A percentile compares a stretch with the other conserved stretches of the same genome.
Conservation (phyloP, 2,888 invertebrate species). For the Lepidonotus clava region DNA sequence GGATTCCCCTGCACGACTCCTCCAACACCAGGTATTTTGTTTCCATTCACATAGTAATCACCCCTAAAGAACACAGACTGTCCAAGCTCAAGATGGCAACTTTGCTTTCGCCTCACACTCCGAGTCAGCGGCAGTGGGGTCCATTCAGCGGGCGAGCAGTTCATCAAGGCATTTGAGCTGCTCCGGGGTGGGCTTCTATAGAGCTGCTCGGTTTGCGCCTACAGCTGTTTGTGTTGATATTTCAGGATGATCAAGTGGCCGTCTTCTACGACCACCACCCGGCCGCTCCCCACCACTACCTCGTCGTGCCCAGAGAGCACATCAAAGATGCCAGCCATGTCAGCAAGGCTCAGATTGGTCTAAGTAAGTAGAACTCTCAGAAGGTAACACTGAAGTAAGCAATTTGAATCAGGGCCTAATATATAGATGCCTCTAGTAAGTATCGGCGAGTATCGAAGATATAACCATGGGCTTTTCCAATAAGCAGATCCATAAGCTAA, state of each 20-base stretch:
- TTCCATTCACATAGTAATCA: too few relatives aligned
- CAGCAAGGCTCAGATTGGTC: conserved; percentile 82
- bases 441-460: too few relatives aligned
- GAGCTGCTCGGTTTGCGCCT: neutral
- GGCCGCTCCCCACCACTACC: conserved; percentile 89
- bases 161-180: conserved; percentile 13
- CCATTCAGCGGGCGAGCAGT: neutral
- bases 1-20: too few relatives aligned
- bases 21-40: too few relatives aligned
- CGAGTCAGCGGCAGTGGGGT: neutral
- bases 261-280: conserved; percentile 93
- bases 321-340: conserved; percentile 87
- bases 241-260: conserved; percentile 84
- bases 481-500: too few relatives aligned
- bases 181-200: neutral
- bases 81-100: too few relatives aligned
- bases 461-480: too few relatives aligned
- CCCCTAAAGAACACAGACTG: too few relatives aligned
- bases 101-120: conserved; percentile 6
- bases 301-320: conserved; percentile 85
- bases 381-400: too few relatives aligned
- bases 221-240: conserved; percentile 14
- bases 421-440: too few relatives aligned
- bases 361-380: conserved; percentile 62
- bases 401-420: too few relatives aligned